Evolutionary conservation across 2,797 vertebrate genomes (phyloP), one percentile per base, ranked within the genome.

Genomic region (Premnoplex brunnescens): DNA sequence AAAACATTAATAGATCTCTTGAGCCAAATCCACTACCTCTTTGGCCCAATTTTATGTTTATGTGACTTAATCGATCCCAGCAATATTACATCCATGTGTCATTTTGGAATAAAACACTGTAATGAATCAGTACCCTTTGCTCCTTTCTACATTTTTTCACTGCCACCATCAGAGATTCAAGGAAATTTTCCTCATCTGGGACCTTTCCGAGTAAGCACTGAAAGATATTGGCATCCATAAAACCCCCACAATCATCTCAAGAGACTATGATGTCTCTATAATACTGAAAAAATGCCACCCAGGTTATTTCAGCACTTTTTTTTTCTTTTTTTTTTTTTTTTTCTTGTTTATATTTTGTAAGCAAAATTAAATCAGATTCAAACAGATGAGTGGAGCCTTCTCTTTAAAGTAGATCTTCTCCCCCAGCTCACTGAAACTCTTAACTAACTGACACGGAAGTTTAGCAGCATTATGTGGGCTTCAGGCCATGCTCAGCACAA

Each of bases 371-470:
- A 88, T 76, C 63, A 14, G 13, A 58, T 46, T 94, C 75, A 30
- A 46, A 19, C 6, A 73, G 34, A 74, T 87, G 58, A 88, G 12
- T 19, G 39, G 16, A 89, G 36, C 28, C 49, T 85, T 71, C 39
- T 85, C 55, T 78, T 85, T 63, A 91, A 74, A 85, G 32, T 24
- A 72, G 85, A 82, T 16, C 0, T 0, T 68, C 55, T 71, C 19
- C 37, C 27, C 18, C 23, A 66, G 60, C 59, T 90, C 36, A 30
- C 7, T 52, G 85, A 85, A 91, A 52, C 93, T 89, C 91, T 46
- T 88, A 87, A 88, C 83, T 89, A 87, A 83, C 85, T 85, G 52
- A 94, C 79, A 83, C 12, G 82, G 95, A 94, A 97, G 94, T 95
- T 95, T 95, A 91, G 49, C 75, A 87, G 94, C 91, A 44, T 94